These are phyloP conservation scores for Ceyx margarethae DNA, from an alignment of 2,113 vertebrate species.

Conservation along the genomic window DNA sequence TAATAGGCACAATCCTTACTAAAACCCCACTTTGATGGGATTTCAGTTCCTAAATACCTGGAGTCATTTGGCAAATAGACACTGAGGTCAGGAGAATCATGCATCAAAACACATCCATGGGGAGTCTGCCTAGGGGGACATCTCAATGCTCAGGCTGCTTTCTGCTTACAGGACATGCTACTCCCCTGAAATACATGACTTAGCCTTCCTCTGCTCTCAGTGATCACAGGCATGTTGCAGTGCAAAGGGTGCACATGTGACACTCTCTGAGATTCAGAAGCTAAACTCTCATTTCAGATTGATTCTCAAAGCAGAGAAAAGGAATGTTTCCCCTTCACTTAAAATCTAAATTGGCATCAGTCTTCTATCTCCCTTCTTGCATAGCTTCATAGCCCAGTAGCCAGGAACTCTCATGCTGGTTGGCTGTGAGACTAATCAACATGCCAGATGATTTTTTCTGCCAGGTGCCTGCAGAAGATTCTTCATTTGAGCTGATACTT, in stretches of 20 bases:
- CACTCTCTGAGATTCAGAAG: background rate
- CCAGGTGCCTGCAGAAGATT: background rate
- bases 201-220: background rate
- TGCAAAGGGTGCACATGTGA: background rate
- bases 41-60: background rate
- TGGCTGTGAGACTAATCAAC: background rate
- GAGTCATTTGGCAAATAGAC: background rate
- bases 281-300: background rate
- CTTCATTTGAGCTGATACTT: background rate
- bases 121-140: background rate
- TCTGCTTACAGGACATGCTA: accelerated
- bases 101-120: background rate
- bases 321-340: background rate
- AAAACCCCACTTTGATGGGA: background rate
- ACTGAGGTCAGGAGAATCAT: background rate
- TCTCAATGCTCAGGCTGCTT: background rate
- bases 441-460: background rate
- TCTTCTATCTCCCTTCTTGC: background rate
- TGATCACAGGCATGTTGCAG: background rate
- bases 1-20: background rate
- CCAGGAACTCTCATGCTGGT: background rate
- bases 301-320: background rate
- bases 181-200: background rate
- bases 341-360: background rate
- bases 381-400: background rate